These are phyloP conservation scores for Trachymyrmex septentrionalis DNA, from an alignment of 1,140 invertebrate species.

Conservation along the genomic window DNA sequence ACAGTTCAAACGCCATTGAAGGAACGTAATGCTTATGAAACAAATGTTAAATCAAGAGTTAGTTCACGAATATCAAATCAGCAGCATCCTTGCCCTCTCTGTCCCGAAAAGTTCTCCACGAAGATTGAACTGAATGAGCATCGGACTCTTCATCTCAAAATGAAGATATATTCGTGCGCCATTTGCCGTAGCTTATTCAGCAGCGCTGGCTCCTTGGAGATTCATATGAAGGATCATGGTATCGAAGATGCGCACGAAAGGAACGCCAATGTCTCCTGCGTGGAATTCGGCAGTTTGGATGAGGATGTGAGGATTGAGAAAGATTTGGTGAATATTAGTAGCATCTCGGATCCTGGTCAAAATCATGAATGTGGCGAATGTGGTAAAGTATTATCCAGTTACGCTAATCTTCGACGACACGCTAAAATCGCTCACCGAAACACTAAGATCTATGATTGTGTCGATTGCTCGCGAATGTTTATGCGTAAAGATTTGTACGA, in stretches of 20 bases:
- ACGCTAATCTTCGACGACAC: conserved; percentile 85
- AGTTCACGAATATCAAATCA: conserved; percentile 75
- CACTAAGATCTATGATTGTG: conserved; percentile 84
- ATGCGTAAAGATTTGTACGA: conserved; percentile 73
- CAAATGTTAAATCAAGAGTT: conserved; percentile 23
- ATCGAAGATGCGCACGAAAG: conserved; percentile 80
- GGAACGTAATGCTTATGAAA: conserved; percentile 67
- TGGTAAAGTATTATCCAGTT: conserved; percentile 87
- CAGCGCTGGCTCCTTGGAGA: conserved; percentile 87
- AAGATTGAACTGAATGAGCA: conserved; percentile 88
- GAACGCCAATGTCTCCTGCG: conserved; percentile 76
- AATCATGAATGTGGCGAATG: conserved; percentile 88
- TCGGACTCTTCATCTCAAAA: conserved; percentile 89
- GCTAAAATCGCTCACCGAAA: conserved; percentile 87
- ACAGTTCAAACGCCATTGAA: conserved; percentile 37
- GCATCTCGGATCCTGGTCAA: conserved; percentile 76
- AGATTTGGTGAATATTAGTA: conserved; percentile 57
- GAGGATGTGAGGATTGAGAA: conserved; percentile 43
- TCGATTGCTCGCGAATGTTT: conserved; percentile 81
- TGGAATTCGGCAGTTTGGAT: conserved; percentile 67
- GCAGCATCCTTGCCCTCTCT: conserved; percentile 88
- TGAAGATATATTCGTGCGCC: conserved; percentile 89
- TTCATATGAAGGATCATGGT: conserved; percentile 87
- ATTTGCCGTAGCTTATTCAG: conserved; percentile 89
- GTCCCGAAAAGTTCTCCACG: conserved; percentile 88